Evolutionary conservation across 2,797 vertebrate genomes (phyloP).

Genomic region (Lacerta agilis): DNA sequence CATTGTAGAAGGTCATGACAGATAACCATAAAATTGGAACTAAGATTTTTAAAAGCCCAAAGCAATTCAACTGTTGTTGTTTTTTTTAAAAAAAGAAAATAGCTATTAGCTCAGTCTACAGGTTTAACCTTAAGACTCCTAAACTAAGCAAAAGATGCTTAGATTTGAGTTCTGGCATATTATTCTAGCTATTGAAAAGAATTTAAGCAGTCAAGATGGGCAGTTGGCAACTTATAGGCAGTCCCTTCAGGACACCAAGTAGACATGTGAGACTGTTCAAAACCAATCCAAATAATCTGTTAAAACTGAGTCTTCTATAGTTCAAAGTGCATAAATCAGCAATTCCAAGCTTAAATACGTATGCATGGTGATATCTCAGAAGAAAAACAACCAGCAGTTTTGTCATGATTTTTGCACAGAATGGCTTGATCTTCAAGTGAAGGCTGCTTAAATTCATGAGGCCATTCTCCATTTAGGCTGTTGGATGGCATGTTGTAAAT

Average conservation of each 20-base stretch:
- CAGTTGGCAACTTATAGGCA: background rate
- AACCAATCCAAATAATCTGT: background rate
- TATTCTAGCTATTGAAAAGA: background rate
- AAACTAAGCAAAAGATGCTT: background rate
- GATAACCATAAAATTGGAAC: background rate
- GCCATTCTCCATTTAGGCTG: background rate
- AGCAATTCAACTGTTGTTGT: background rate
- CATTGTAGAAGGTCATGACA: background rate
- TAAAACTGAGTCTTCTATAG: background rate
- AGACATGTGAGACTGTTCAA: background rate
- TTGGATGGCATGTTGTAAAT: background rate
- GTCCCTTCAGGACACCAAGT: background rate
- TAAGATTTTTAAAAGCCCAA: background rate
- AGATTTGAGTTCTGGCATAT: background rate
- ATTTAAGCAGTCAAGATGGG: background rate
- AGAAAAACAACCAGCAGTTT: background rate
- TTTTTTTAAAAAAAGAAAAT: background rate
- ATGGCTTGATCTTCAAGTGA: background rate
- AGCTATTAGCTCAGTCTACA: background rate
- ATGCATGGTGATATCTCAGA: background rate
- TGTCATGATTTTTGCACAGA: background rate
- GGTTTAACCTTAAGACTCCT: background rate
- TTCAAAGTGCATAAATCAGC: background rate
- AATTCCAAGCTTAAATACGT: background rate
- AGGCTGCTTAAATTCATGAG: background rate